These are phyloP conservation scores for Cydia splendana DNA, from an alignment of 1,140 invertebrate genomes.

Conservation along the genomic window DNA sequence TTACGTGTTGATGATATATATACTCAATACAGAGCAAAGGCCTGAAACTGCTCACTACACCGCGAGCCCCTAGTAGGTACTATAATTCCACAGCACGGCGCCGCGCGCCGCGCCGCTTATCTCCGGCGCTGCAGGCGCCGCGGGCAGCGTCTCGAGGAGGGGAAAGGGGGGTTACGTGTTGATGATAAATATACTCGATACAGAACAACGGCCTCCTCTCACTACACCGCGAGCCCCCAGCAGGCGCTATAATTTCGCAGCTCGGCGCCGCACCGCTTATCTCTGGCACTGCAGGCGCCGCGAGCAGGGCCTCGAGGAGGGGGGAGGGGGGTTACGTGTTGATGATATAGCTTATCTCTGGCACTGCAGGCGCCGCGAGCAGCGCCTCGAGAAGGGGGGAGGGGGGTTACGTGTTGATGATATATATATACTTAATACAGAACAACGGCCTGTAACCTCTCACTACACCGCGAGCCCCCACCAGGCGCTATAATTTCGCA, in stretches of 20 bases:
- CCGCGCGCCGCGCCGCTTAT: conserved; percentile 71
- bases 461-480: conserved; percentile 41
- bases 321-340: conserved; percentile 20
- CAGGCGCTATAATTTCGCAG: conserved; percentile 75
- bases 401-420: not conserved
- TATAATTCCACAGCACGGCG: conserved; percentile 75
- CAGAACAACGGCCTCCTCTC: conserved; percentile 1
- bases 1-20: too few relatives aligned
- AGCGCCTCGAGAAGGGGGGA: conserved; percentile 54
- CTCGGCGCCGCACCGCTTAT: conserved; percentile 72
- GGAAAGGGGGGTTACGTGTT: too few relatives aligned
- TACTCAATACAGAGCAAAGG: not conserved
- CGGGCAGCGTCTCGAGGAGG: conserved; percentile 38
- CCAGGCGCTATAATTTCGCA: conserved; percentile 74
- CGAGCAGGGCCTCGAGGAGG: conserved; percentile 59
- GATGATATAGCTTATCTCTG: conserved; percentile 62
- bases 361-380: conserved; percentile 68
- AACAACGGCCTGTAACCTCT: not conserved
- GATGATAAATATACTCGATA: too few relatives aligned
- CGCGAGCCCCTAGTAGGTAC: conserved; percentile 53
- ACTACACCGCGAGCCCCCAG: conserved; percentile 42
- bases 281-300: conserved; percentile 71
- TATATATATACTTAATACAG: not conserved
- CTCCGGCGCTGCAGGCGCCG: conserved; percentile 70
- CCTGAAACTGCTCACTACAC: conserved; percentile 34